A percentile compares a stretch with the other conserved stretches of the same genome.
These are phyloP conservation scores for Aphrophora alni DNA, from an alignment of 2,888 invertebrate genomes.

Conservation along the genomic window DNA sequence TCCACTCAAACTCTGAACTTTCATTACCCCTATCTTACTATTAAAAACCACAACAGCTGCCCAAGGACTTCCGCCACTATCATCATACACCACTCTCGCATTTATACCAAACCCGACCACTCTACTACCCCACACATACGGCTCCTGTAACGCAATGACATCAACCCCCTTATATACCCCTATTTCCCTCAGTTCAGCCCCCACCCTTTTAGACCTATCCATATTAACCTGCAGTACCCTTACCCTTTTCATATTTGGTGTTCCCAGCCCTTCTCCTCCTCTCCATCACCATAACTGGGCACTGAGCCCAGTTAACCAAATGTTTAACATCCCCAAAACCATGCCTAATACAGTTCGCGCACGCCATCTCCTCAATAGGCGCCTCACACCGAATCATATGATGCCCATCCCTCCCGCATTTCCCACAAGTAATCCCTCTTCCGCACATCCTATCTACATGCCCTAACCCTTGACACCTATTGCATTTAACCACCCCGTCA, in stretches of 20 bases:
- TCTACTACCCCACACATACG: too few relatives aligned
- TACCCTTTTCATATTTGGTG: not conserved
- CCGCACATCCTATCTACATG: not conserved
- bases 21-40: not conserved
- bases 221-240: not conserved
- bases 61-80: not conserved
- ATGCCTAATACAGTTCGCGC: not conserved
- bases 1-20: not conserved
- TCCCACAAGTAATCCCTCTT: not conserved
- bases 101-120: too few relatives aligned
- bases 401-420: not conserved
- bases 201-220: not conserved
- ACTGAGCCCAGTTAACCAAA: not conserved
- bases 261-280: not conserved
- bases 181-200: not conserved
- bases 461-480: not conserved
- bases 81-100: not conserved
- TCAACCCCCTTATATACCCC: not conserved
- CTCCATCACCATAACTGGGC: not conserved
- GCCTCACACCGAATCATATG: not conserved
- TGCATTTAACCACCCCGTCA: not conserved
- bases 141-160: not conserved
- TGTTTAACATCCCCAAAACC: not conserved
- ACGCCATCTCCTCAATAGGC: not conserved
- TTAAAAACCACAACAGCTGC: not conserved